A percentile compares a stretch with the other conserved stretches of the same genome.
Conservation (phyloP, 2,113 vertebrate species). For the Electrona antarctica region DNA sequence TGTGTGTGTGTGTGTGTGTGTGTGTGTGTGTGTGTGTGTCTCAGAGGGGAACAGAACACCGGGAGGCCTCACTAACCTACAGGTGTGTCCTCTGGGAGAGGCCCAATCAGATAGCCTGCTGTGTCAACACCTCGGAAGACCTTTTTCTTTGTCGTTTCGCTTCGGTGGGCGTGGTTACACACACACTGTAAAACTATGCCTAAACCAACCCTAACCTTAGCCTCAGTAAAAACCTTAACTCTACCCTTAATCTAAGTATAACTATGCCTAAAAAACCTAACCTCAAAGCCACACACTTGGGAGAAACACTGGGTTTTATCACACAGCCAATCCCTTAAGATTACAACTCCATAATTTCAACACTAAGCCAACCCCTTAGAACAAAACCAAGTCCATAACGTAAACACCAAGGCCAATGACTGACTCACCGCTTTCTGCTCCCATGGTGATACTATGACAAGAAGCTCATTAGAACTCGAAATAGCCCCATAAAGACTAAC, state of each 20-base stretch:
- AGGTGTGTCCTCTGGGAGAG: conserved; percentile 62
- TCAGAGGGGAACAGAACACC: conserved; percentile 20
- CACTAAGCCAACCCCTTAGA: not conserved
- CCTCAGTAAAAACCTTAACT: no score
- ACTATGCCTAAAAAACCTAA: no score
- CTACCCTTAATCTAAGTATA: no score
- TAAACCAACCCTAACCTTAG: no score
- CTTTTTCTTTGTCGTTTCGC: no score
- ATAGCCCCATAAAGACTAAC: not conserved
- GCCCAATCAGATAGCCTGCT: conserved; percentile 60
- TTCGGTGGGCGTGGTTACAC: no score
- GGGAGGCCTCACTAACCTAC: conserved; percentile 32
- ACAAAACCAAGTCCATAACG: no score
- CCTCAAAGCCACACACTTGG: no score
- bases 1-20: no score
- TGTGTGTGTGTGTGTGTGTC: no score
- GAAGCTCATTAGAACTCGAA: not conserved
- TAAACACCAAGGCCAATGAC: not conserved
- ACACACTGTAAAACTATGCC: no score
- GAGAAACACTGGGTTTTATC: no score
- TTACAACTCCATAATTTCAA: not conserved
- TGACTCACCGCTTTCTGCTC: conserved; percentile 46
- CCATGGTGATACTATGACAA: conserved; percentile 41
- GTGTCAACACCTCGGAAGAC: conserved; percentile 35
- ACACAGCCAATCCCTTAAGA: conserved; percentile 29